Evolutionary conservation across 2,797 vertebrate species (phyloP), one percentile per base, ranked within the genome.

Genomic region (Chelidonichthys spinosus): DNA sequence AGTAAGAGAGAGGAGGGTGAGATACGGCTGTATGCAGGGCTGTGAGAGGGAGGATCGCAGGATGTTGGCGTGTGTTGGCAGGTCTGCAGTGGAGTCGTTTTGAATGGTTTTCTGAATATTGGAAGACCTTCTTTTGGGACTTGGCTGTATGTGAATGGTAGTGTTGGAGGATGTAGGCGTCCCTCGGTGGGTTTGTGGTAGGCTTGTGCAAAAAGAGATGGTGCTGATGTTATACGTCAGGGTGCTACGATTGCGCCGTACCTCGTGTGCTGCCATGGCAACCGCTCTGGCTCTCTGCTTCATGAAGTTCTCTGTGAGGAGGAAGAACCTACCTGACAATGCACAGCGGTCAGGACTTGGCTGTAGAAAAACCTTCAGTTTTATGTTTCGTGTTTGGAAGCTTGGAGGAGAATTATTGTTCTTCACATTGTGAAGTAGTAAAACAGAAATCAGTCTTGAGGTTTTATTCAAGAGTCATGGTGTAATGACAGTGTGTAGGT

Each of bases 181-280:
- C 63, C 76, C 69, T 76, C 33, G 58, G 69, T 74, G 75, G 79
- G 76, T 63, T 84, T 73, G 80, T 32, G 52, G 79, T 80, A 73
- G 80, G 80, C 78, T 85, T 69, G 81, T 78, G 78, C 72, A 78
- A 85, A 59, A 36, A 36, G 69, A 75, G 77, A 78, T 17, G 15
- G 62, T 82, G 83, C 68, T 61, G 50, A 62, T 79, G 85, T 85
- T 78, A 68, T 74, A 81, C 81, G 65, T 86, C 78, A 86, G 65
- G 64, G 64, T 71, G 69, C 81, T 76, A 69, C 40, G 1, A 65
- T 78, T 15, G 61, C 86, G 76, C 71, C 43, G 32, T 79, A 90
- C 82, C 81, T 87, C 65, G 69, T 33, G 70, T 85, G 91, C 88
- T 94, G 69, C 91, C 92, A 92, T 94, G 92, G 93, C 89, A 93